Base-by-base conservation (phyloP, 2,888 invertebrate genomes). In the Lycia hirtaria region DNA sequence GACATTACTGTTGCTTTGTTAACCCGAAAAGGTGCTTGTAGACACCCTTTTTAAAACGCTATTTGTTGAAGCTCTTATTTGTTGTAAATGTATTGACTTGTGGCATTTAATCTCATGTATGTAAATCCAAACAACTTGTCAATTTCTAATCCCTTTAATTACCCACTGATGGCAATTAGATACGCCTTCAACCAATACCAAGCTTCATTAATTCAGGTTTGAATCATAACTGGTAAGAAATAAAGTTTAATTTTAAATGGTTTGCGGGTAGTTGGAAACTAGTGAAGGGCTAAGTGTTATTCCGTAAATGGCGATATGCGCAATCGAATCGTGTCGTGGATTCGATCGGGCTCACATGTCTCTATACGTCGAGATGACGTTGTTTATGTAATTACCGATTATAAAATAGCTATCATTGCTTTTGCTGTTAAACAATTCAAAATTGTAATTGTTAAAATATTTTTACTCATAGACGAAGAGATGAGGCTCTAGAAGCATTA, bases 341-440 rank as follows among this genome's bases (percentile, higher is more conserved):
- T 83, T 83, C 83, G 87, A 87, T 87, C 84, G 71, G 75, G 67
- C 70, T 72, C 73, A 75, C 72, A 61, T 72, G 69, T 75, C 72
- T 74, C 75, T 76, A 76, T 75, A 73, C 74, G 75, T 81, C 80
- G 75, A 83, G 81, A 76, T 80, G 83, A 82, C 84, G 76, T 71
- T 72, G 81, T 79, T 85, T 83, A 81, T 76, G 84, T 81, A 83
- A 85, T 84, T 80, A 78, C 73, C 57, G 68, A 73, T 70, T 75
- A n/a, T n/a, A n/a, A n/a, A n/a, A n/a, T n/a, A 69, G 65, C 67
- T 62, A 45, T 47, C 26, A 51, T 56, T 51, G 40, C 38, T 40
- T 4, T 47, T 47, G 33, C 56, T 41, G 44, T 55, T 32, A 9
- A 17, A 10, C 12, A 26, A 41, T 41, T 41, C 2, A 10, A 19